Evolutionary conservation across 2,888 invertebrate species (phyloP), one percentile per base, ranked within the genome.

Genomic region (Eulithis prunata): DNA sequence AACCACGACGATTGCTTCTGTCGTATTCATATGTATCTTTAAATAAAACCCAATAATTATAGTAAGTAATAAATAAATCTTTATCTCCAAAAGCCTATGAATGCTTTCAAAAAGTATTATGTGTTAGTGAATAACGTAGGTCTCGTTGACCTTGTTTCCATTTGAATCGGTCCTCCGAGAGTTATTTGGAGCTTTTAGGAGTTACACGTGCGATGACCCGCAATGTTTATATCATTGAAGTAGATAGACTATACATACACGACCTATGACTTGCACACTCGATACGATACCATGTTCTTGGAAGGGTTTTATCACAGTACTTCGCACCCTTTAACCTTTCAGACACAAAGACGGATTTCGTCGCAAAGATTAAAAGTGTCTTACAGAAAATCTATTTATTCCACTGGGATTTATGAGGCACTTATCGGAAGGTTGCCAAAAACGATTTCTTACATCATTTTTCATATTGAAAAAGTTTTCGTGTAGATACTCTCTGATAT

Each of bases 171-270:
- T 78, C 70, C 75, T 73, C 68, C 72, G 73, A 78, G 71, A 82
- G 81, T 80, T 88, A 88, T 89, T 86, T 84, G 76, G 85, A 79
- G 77, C 80, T 85, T 78, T 82, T 82, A 78, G 77, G 75, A 72
- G 78, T 77, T 83, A 85, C 72, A 75, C 81, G 88, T 82, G 69
- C 88, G 77, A 77, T 85, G 85, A 87, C 84, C 86, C 74, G 71
- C 64, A 72, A 71, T 80, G 77, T 78, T 79, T 82, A 77, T 75
- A 75, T 69, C 63, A 70, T 72, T 64, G 65, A 55, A 41, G 1
- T 41, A 41, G 3, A 3, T 67, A 65, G 49, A 65, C 57, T 64
- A 58, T 41, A 41, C 10, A 41, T 61, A 57, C 56, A 21, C 38
- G n/a, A 54, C 53, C 43, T 57, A 14, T 43, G 12, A 54, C 53